A percentile compares a stretch with the other conserved stretches of the same genome.
Conservation (phyloP, 1,140 invertebrate species). For the Drosophila setifemur region DNA sequence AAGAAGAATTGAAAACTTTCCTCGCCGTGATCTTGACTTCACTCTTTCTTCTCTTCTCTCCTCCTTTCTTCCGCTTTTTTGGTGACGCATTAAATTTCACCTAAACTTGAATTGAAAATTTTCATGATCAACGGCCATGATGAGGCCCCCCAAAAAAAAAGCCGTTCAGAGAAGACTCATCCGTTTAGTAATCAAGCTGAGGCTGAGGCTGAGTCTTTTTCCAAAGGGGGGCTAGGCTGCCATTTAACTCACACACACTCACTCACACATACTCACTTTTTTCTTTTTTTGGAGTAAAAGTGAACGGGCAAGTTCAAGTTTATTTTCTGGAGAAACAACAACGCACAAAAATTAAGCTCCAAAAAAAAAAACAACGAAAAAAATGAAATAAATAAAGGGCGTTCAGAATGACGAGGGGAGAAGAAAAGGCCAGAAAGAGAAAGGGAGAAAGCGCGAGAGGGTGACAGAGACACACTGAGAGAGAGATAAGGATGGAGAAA, state of each 20-base stretch:
- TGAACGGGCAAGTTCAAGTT: slow-evolving; percentile 82
- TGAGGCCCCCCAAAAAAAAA: slow-evolving; percentile 36
- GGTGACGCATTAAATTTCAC: slow-evolving; percentile 72
- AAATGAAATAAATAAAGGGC: slow-evolving; percentile 47
- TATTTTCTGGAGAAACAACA: slow-evolving; percentile 68
- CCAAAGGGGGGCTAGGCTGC: slow-evolving; percentile 1
- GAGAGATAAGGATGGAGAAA: neutral
- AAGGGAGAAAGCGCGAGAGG: slow-evolving; percentile 11
- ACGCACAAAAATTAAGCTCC: slow-evolving; percentile 65
- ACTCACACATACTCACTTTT: neutral
- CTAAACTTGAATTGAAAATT: slow-evolving; percentile 81
- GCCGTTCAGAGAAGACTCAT: slow-evolving; percentile 10
- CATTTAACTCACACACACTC: slow-evolving; percentile 25
- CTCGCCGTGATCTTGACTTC: neutral
- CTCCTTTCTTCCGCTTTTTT: neutral
- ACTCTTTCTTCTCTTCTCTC: neutral
- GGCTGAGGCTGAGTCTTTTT: slow-evolving; percentile 5
- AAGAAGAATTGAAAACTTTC: slow-evolving; percentile 3
- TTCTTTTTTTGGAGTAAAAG: slow-evolving; percentile 65
- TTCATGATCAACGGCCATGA: slow-evolving; percentile 76
- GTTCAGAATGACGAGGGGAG: slow-evolving; percentile 55
- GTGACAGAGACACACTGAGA: neutral
- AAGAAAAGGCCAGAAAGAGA: slow-evolving; percentile 13
- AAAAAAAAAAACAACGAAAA: slow-evolving; percentile 33
- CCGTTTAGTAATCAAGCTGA: slow-evolving; percentile 34